Evolutionary conservation across 1,140 invertebrate species (phyloP), one percentile per base, ranked within the genome.

Genomic region (Fopius arisanus): DNA sequence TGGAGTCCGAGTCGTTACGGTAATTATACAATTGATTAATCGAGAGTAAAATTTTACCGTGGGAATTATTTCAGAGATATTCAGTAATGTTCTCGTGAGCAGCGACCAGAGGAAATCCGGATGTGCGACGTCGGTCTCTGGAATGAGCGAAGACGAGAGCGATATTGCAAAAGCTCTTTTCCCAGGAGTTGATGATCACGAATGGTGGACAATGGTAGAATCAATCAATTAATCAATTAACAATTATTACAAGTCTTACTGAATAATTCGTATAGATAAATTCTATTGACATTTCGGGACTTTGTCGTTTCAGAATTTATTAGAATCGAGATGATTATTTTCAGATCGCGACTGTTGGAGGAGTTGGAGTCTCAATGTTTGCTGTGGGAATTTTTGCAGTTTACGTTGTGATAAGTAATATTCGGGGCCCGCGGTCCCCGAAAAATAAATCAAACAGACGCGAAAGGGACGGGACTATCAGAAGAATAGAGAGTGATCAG

Each of bases 171-270:
- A 78, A 14, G 67, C 86, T 28, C n/a, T 84, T 0, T 79, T 86
- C 12, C 79, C 83, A 0, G 82, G 83, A 68, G 77, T 83, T 71
- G 79, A 83, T 12, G 81, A 87, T 19, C 80, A 63, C 41, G 86
- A 87, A 59, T 88, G 84, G 85, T 88, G 83, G 85, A 86, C 83
- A 12, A 84, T 85, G 85, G 85, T 83, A 65, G 78, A 65, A 37
- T 62, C 9, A 37, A 9, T 63, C 2, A 48, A 48, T n/a, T 14
- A 48, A 48, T 6, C 10, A n/a, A 48, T n/a, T 14, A 48, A n/a
- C 41, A 48, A 48, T 12, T 48, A n/a, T 4, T 33, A 33, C 3
- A 33, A n/a, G n/a, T n/a, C n/a, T n/a, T n/a, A n/a, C n/a, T n/a
- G n/a, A n/a, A n/a, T n/a, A n/a, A n/a, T n/a, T n/a, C n/a, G n/a